Conservation (phyloP, 2,113 vertebrate genomes). For the Elephas maximus region DNA sequence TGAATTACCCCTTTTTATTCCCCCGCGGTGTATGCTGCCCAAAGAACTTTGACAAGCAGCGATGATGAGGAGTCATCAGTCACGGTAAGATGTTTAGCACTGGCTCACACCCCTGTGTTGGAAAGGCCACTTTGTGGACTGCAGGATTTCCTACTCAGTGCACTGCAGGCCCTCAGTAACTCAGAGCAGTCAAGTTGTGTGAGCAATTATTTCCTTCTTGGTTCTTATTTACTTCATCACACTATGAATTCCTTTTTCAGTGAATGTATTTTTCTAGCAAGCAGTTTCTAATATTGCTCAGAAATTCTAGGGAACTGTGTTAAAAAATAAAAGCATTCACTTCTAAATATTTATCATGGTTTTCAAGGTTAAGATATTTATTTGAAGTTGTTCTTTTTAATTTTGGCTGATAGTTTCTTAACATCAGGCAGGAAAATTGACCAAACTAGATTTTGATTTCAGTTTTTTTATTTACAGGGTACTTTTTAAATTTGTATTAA, state of each 20-base stretch:
- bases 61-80: constrained; percentile 4
- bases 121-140: constrained; percentile 74
- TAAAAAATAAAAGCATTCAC: constrained; percentile 47
- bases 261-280: constrained; percentile 69
- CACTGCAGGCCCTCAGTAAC: constrained; percentile 74
- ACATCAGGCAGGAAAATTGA: neutral
- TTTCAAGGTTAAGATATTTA: neutral
- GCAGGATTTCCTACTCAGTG: constrained; percentile 70
- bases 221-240: constrained; percentile 85
- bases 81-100: constrained; percentile 67
- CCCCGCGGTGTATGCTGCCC: neutral
- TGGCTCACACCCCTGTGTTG: constrained; percentile 70
- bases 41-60: constrained; percentile 8
- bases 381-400: neutral
- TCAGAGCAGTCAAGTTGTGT: constrained; percentile 84
- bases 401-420: neutral
- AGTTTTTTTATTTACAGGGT: neutral
- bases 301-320: constrained; percentile 68
- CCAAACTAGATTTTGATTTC: neutral
- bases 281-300: constrained; percentile 70
- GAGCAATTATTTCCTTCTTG: constrained; percentile 85
- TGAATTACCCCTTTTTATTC: neutral
- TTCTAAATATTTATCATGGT: neutral
- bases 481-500: neutral
- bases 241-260: constrained; percentile 81